phyloP scores from a whole-genome alignment of 2,797 vertebrate genomes.

The Brachymystax lenok region DNA sequence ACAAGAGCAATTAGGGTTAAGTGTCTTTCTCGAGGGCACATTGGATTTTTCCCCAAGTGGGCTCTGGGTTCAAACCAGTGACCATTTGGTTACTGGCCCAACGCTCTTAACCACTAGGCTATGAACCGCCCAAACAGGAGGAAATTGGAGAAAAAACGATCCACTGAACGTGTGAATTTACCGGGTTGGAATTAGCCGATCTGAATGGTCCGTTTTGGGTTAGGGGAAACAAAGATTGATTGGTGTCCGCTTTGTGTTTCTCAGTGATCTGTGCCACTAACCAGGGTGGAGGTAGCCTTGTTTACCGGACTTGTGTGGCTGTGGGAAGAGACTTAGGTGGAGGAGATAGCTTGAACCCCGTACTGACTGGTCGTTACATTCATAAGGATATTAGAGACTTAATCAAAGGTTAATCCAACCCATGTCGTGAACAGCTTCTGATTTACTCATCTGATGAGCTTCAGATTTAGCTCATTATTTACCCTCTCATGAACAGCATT shows the following conservation, averaged over 20 bases:
- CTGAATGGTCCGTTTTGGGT: background rate
- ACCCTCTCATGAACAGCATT: too few relatives aligned
- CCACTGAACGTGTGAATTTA: background rate
- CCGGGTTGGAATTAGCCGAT: background rate
- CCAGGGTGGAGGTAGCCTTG: background rate
- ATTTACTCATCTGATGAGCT: background rate
- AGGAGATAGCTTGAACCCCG: background rate
- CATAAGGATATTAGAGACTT: background rate
- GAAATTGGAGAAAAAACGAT: background rate
- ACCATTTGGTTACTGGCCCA: too few relatives aligned
- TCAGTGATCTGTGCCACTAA: background rate
- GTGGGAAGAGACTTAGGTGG: background rate
- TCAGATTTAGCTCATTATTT: too few relatives aligned
- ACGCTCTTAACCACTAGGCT: too few relatives aligned
- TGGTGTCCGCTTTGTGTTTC: background rate
- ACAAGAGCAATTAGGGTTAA: too few relatives aligned
- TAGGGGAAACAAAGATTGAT: background rate
- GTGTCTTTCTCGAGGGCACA: too few relatives aligned
- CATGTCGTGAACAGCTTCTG: background rate
- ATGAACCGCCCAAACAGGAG: constrained; percentile 1
- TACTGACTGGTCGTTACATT: background rate
- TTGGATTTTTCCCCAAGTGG: too few relatives aligned
- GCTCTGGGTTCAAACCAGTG: too few relatives aligned
- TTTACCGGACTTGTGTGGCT: background rate
- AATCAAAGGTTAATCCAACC: background rate